Evolutionary conservation across 2,888 invertebrate species (phyloP).

Genomic region (Neoascia interrupta): DNA sequence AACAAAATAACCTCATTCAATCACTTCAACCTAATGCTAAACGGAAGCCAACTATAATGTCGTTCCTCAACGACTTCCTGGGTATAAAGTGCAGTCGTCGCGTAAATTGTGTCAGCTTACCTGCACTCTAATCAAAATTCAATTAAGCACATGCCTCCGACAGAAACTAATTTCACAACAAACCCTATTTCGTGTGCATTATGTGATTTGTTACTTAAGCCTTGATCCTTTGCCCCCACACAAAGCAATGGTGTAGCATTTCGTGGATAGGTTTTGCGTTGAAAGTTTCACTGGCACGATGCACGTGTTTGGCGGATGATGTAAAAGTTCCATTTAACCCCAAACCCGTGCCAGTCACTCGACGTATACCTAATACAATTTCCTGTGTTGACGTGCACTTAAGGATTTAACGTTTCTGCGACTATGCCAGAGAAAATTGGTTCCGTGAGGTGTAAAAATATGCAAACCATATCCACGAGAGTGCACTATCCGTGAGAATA

Average conservation of each 20-base stretch:
- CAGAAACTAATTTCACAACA: conserved; percentile 11
- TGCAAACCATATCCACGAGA: conserved; percentile 5
- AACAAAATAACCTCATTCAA: too few species aligned
- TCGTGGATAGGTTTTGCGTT: background rate
- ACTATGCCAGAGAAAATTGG: background rate
- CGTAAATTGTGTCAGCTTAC: too few species aligned
- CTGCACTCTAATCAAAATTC: conserved; percentile 30
- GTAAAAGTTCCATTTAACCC: background rate
- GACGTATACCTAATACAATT: background rate
- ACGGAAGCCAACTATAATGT: too few species aligned
- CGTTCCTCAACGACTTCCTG: too few species aligned
- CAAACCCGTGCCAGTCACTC: background rate
- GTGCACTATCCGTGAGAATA: conserved; percentile 30
- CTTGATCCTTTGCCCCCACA: background rate
- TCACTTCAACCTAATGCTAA: too few species aligned
- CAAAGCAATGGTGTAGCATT: background rate
- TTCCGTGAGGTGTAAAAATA: conserved; percentile 9
- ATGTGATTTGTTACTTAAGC: conserved; percentile 29
- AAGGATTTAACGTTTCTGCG: conserved; percentile 2
- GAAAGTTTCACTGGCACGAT: background rate
- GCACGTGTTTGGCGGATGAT: background rate
- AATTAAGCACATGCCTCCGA: conserved; percentile 4
- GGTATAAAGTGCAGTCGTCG: too few species aligned
- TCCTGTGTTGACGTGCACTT: conserved; percentile 11
- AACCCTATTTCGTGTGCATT: conserved; percentile 18